Conservation (phyloP, 1,140 invertebrate species). For the Dryas iulia region DNA sequence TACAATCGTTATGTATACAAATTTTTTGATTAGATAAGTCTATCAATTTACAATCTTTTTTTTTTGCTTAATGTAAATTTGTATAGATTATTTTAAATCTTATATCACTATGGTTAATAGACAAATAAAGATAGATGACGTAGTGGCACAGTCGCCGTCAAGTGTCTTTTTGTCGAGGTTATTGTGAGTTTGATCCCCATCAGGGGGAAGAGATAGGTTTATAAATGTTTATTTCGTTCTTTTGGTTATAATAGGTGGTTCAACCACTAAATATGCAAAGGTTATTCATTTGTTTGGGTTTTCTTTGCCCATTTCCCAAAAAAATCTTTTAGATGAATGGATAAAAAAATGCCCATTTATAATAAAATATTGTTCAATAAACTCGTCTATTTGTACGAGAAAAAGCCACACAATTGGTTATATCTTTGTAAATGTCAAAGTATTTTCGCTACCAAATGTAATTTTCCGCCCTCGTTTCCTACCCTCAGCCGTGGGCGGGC, state of each 20-base stretch:
- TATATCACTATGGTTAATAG: background rate
- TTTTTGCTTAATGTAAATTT: background rate
- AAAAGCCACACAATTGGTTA: background rate
- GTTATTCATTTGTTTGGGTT: too few relatives aligned
- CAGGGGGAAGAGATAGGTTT: too few relatives aligned
- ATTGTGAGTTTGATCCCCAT: too few relatives aligned
- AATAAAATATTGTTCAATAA: background rate
- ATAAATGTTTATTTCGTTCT: too few relatives aligned
- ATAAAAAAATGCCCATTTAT: too few relatives aligned
- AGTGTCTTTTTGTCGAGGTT: background rate
- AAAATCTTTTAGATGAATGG: too few relatives aligned
- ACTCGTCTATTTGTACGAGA: background rate
- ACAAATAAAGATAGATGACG: background rate
- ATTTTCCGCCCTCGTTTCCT: slow-evolving; percentile 21
- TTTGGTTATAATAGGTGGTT: too few relatives aligned
- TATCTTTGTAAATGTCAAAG: background rate
- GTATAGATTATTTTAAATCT: background rate
- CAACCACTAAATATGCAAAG: too few relatives aligned
- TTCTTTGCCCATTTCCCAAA: background rate
- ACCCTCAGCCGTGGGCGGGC: background rate
- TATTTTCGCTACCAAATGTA: slow-evolving; percentile 16
- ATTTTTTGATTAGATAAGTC: background rate
- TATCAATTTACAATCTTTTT: background rate
- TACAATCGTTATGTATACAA: background rate
- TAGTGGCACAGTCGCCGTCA: background rate